Evolutionary conservation across 2,113 vertebrate genomes (phyloP), one percentile per base, ranked within the genome.

Genomic region (Chinchilla lanigera): DNA sequence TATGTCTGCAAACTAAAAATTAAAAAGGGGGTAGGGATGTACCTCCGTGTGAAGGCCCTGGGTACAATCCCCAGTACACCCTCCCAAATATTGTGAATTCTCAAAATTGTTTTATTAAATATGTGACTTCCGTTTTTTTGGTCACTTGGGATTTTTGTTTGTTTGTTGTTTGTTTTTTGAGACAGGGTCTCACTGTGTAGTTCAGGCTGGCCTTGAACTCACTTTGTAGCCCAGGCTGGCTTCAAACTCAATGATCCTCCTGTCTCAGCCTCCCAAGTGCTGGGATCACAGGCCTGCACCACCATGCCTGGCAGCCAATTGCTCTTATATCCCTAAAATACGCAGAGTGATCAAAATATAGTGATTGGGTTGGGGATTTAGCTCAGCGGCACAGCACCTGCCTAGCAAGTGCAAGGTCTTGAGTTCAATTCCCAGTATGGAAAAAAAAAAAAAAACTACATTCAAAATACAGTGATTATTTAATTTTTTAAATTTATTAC

Each of bases 21-120:
- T 14, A 44, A 75, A 50, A 41, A 14, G 4, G 22, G 73, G 41
- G 10, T 44, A 44, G 20, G 20, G 38, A 44, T 26, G 41, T 44
- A 75, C 19, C 73, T 28, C 73, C 28, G 41, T 44, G 73, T 24
- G 10, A 75, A 44, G 41, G 4, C 41, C 24, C 41, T 44, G 41
- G 22, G 73, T 26, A 26, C 3, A 44, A 13, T 47, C 38, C 73
- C 73, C 22, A 75, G 41, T 28, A 75, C 10, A 22, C 20, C 24
- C 38, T 71, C 41, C 73, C 41, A 47, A 30, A 77, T 85, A 67
- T 56, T 82, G 30, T 86, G 10, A 30, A 87, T 75, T 28, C 93
- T 90, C 71, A 91, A 93, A 82, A 80, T 4, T 86, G 5, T 73
- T 67, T 93, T 33, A 75, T 87, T 82, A 87, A 50, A 86, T 61